Percentiles rank a stretch among this genome's conserved stretches.
Conservation (phyloP, 2,888 invertebrate genomes). For the Tinea pellionella region DNA sequence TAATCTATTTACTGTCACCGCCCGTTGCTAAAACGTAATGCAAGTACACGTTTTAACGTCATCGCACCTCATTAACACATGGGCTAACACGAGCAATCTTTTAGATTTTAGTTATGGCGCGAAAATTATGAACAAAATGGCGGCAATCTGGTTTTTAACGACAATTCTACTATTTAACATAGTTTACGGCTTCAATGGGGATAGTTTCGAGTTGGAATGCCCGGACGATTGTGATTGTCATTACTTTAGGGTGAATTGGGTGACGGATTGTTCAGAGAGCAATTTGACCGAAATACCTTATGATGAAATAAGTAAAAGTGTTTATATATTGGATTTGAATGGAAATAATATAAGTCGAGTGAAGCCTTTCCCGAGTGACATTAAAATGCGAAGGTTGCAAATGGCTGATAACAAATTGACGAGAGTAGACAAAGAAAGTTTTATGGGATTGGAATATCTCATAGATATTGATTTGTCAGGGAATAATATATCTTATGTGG, state of each 20-base stretch:
- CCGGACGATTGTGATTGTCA: conserved; percentile 82
- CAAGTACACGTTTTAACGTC: too few relatives aligned
- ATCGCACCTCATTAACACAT: neutral
- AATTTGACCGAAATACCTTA: conserved; percentile 77
- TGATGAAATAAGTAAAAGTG: conserved; percentile 75
- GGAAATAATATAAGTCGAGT: conserved; percentile 74
- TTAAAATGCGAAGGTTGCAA: conserved; percentile 76
- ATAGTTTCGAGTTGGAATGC: conserved; percentile 75
- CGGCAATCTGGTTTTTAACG: conserved; percentile 20
- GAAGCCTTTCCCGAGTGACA: conserved; percentile 73
- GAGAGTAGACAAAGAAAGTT: conserved; percentile 70
- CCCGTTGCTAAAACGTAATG: too few relatives aligned
- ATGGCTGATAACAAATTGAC: conserved; percentile 75
- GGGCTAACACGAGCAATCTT: neutral
- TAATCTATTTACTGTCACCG: too few relatives aligned
- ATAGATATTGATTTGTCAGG: conserved; percentile 78
- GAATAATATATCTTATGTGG: conserved; percentile 73
- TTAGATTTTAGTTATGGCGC: neutral
- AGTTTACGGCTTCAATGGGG: conserved; percentile 61
- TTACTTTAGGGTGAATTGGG: conserved; percentile 82
- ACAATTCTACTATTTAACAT: conserved; percentile 26
- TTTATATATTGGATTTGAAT: conserved; percentile 78
- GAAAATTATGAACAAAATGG: conserved; percentile 27
- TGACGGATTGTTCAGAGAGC: conserved; percentile 80
- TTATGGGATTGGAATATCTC: conserved; percentile 73